Evolutionary conservation across 1,140 invertebrate genomes (phyloP), one percentile per base, ranked within the genome.

Genomic region (Drosophila pandora): DNA sequence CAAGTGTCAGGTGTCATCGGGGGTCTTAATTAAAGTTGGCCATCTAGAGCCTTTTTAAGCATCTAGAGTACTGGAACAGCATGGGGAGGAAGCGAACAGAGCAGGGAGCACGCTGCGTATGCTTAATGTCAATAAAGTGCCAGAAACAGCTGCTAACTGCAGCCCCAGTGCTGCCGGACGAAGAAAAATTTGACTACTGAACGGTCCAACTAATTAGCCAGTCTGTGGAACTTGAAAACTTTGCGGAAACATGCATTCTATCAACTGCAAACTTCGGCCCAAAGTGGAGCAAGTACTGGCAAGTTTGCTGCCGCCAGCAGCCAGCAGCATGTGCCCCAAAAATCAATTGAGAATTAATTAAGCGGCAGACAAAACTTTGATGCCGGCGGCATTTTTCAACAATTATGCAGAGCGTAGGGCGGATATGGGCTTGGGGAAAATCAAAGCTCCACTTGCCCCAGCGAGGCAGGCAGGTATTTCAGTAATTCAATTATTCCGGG

Each of bases 281-380:
- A 28, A 22, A 28, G 23, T 43, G 22, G 32, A 53, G 41, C 13
- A 45, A 53, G 32, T 22, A 71, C 43, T 62, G 8, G 25, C 39
- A 52, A 58, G 30, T 47, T 61, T 28, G n/a, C 50, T 17, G 57
- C 41, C 34, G 45, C 28, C 48, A 62, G 60, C 41, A 43, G 41
- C 41, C 48, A 62, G 60, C 41, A 43, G 41, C 41, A 21, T 76
- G 60, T 70, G 64, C 63, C 53, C 37, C 57, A 77, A 85, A 85
- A 85, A 84, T 84, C 77, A 80, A 85, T 85, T 76, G 37, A 77
- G 61, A 80, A 72, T 85, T 65, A 80, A 80, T 80, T 62, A 80
- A 76, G 61, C 71, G 58, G 41, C 65, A 59, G 58, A 54, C 41
- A 45, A 67, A 80, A 80, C 53, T 80, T 70, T 32, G 43, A 76